Evolutionary conservation across 2,888 invertebrate species (phyloP).

Genomic region (Drosophila nigritarsus): DNA sequence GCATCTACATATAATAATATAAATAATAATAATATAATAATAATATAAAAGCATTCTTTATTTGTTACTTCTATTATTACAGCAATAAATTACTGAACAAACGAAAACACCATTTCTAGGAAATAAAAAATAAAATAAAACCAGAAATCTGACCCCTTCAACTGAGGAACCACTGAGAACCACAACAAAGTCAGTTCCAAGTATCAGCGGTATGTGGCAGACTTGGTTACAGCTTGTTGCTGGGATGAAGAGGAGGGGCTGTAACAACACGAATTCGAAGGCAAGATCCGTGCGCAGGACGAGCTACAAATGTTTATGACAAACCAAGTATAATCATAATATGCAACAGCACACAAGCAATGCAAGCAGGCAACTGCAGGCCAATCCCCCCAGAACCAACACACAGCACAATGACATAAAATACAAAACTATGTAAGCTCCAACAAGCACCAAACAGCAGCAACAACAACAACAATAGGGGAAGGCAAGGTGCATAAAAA

Average conservation of each 20-base stretch:
- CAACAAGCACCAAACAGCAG: constrained; percentile 16
- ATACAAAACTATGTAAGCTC: constrained; percentile 47
- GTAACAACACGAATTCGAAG: constrained; percentile 19
- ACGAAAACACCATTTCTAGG: not conserved
- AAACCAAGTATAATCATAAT: constrained; percentile 79
- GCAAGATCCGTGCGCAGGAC: constrained; percentile 36
- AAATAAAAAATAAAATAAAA: not conserved
- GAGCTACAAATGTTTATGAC: constrained; percentile 79
- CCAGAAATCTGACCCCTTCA: constrained; percentile 17
- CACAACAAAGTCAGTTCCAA: constrained; percentile 27
- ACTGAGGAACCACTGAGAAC: constrained; percentile 6
- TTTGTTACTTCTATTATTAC: not conserved
- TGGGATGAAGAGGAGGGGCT: not conserved
- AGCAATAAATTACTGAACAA: not conserved
- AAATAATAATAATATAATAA: not conserved
- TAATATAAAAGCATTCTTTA: not conserved
- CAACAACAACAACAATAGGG: constrained; percentile 7
- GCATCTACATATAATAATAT: not conserved
- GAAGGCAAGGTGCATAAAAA: constrained; percentile 23
- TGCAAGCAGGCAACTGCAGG: constrained; percentile 44
- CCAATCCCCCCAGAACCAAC: constrained; percentile 35
- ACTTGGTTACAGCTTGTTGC: not conserved
- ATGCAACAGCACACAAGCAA: constrained; percentile 55
- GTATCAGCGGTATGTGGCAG: constrained; percentile 31
- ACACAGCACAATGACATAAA: constrained; percentile 47